Evolutionary conservation across 2,797 vertebrate species (phyloP).

Genomic region (Holocentrus rufus): DNA sequence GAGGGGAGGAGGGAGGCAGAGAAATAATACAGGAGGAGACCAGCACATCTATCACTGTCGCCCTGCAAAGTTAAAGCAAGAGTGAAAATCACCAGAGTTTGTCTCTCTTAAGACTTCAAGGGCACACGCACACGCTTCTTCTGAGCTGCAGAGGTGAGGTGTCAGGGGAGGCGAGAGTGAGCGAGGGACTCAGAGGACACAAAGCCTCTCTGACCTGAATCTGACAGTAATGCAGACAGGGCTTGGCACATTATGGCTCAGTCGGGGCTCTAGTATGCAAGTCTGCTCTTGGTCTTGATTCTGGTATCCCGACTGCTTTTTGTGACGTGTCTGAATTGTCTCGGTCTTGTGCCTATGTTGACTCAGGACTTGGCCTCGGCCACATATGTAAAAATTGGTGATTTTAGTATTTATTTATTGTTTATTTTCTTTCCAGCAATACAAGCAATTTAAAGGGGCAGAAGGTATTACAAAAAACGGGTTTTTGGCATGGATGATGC

Average conservation of each 20-base stretch:
- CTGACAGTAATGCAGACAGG: constrained; percentile 7
- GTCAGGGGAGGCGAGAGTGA: constrained; percentile 11
- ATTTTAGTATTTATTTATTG: too few relatives aligned
- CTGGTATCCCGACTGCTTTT: neutral
- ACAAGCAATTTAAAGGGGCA: too few relatives aligned
- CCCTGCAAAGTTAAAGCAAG: constrained; percentile 56
- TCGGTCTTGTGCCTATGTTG: too few relatives aligned
- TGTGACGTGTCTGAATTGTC: too few relatives aligned
- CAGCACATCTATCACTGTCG: constrained; percentile 77
- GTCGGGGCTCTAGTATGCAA: too few relatives aligned
- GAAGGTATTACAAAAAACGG: too few relatives aligned
- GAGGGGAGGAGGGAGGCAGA: constrained; percentile 6
- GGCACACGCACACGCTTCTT: constrained; percentile 44
- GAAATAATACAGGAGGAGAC: constrained; percentile 60
- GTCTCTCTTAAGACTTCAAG: constrained; percentile 69
- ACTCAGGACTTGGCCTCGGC: too few relatives aligned
- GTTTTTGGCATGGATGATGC: too few relatives aligned
- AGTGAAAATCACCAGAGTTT: constrained; percentile 62
- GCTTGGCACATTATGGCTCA: constrained; percentile 9
- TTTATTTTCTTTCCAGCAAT: too few relatives aligned
- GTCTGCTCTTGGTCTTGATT: too few relatives aligned
- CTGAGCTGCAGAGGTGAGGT: constrained; percentile 10
- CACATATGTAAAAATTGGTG: too few relatives aligned
- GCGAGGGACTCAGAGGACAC: neutral
- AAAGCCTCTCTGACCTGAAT: constrained; percentile 5